These are phyloP conservation scores for Nemurella pictetii DNA, from an alignment of 2,888 invertebrate genomes.

Conservation along the genomic window DNA sequence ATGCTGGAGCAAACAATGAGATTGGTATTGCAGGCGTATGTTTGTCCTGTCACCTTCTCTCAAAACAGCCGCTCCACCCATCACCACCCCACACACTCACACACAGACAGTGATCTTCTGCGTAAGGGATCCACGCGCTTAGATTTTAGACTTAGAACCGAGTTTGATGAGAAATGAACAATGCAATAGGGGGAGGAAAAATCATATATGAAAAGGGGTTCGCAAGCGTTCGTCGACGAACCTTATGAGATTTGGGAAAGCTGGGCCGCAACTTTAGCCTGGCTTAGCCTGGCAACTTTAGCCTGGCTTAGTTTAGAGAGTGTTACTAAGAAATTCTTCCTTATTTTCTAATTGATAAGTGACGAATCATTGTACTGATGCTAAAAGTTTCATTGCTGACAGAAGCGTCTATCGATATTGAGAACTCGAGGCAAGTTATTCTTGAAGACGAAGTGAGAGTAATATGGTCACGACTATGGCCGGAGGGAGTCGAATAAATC, in stretches of 20 bases:
- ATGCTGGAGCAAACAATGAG: neutral
- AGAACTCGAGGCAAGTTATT: neutral
- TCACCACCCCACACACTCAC: too few species aligned
- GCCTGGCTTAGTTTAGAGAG: neutral
- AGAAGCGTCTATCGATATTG: neutral
- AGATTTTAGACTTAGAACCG: neutral
- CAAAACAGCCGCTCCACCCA: neutral
- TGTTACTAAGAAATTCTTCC: neutral
- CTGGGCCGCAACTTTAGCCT: neutral
- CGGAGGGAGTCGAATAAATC: constrained; percentile 25
- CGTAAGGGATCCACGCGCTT: neutral
- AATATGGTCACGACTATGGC: neutral
- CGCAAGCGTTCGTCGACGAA: neutral
- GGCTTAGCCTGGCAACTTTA: too few species aligned
- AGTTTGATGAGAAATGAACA: neutral
- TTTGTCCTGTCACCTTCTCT: neutral
- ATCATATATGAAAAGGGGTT: neutral
- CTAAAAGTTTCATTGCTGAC: neutral
- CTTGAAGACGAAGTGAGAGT: constrained; percentile 1
- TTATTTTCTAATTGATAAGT: neutral
- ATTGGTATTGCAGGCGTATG: neutral
- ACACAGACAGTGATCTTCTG: neutral
- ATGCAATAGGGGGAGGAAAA: neutral
- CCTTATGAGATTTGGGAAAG: neutral
- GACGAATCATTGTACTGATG: neutral